Evolutionary conservation across 2,888 invertebrate species (phyloP).

Genomic region (Sisyra nigra): DNA sequence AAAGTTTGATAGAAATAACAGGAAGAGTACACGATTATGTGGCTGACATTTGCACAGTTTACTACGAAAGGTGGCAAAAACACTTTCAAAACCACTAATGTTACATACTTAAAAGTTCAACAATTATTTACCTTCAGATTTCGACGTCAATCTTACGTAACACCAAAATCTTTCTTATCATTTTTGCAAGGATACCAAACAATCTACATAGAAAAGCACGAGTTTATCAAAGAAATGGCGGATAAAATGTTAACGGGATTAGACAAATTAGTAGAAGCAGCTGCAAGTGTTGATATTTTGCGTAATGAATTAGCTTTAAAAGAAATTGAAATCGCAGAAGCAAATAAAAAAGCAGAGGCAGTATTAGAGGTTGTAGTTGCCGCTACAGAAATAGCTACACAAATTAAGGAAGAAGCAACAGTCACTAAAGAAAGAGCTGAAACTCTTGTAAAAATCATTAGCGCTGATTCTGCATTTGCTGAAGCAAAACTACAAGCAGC

Average conservation of each 20-base stretch:
- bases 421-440: constrained; percentile 69
- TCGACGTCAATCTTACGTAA: constrained; percentile 71
- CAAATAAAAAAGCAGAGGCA: constrained; percentile 67
- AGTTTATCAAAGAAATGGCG: constrained; percentile 55
- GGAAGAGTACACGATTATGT: constrained; percentile 72
- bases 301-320: constrained; percentile 65
- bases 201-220: constrained; percentile 56
- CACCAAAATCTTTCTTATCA: constrained; percentile 77
- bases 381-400: constrained; percentile 64
- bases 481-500: constrained; percentile 67
- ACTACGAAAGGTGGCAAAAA: constrained; percentile 71
- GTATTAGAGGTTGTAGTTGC: constrained; percentile 53
- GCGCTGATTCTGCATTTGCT: constrained; percentile 63
- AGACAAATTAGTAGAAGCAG: constrained; percentile 72
- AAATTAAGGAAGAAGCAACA: constrained; percentile 66
- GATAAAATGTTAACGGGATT: constrained; percentile 76
- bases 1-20: constrained; percentile 62
- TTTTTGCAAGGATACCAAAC: constrained; percentile 70
- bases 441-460: constrained; percentile 58
- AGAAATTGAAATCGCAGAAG: constrained; percentile 62
- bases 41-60: constrained; percentile 51
- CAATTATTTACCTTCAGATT: too few relatives aligned
- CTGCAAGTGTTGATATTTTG: constrained; percentile 63
- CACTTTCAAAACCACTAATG: too few relatives aligned
- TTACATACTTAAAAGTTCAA: too few relatives aligned